Base-by-base conservation (phyloP, 2,797 vertebrate species). In the Xenentodon cancila region DNA sequence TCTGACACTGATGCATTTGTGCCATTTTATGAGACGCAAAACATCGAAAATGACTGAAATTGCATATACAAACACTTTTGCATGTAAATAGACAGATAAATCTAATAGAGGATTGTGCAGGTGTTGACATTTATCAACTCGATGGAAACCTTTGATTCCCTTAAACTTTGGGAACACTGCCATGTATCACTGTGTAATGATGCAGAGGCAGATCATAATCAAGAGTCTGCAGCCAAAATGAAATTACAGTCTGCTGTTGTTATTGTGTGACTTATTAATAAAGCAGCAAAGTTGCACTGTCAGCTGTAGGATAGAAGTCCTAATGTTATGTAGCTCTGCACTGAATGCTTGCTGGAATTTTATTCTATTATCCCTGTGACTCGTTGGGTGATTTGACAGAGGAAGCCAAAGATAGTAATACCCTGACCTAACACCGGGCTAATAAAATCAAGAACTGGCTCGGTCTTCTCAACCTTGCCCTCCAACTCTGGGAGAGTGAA, bases 31-130 rank as follows among this genome's bases (percentile, higher is more conserved):
- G 22, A 18, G 47, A 13, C 20, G 30, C 8, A 48, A 22, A 6
- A 22, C 45, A 2, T 27, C 32, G 59, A 19, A 55, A 48, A 59
- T 22, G 51, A 19, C 12, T 56, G 6, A 53, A 79, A 61, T 17
- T 49, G 20, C 19, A 47, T 49, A 44, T 44, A 40, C 15, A 37
- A 7, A 13, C 13, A 52, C 37, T 63, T 58, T 20, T 63, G 9
- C 2, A 42, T 50, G 6, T 45, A 47, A 59, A 49, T n/a, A 21
- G 12, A 45, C 15, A 18, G 45, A 8, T 50, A 16, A 30, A n/a
- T 43, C 9, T 37, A 37, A 11, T 37, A 37, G 9, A 37, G 34
- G 2, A 37, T 37, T 5, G 12, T 37, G 12, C 12, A 37, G 34
- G 34, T 37, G 34, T 37, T 37, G 9, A 37, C 34, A 37, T 37